Base-by-base conservation (phyloP, 1,140 invertebrate genomes). In the Brachionus rubens region DNA sequence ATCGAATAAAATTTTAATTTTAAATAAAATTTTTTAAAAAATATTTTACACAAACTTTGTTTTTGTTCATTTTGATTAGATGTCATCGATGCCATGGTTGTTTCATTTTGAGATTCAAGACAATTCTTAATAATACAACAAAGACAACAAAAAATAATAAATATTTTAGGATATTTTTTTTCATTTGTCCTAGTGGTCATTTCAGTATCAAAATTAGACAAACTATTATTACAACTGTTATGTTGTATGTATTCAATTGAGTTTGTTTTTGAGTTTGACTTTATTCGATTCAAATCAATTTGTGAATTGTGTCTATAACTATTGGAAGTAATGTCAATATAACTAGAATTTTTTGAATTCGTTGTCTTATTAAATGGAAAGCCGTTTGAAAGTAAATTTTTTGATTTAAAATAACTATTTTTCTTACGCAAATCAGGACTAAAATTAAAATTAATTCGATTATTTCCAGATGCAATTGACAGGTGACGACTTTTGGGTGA, bases 361-460 rank as follows among this genome's bases (percentile, higher is more conserved):
- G 33, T 65, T 65, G 40, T 65, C 24, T 65, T 65, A 65, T 65
- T 59, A 33, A 59, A 59, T 33, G 54, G 54, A 59, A 59, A 59
- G 24, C 59, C 59, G 21, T 65, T 65, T 28, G 59, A 65, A 21
- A 65, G 24, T 43, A 65, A 65, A 65, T 65, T 65, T 65, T 65
- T 43, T 3, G 59, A 28, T 65, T 65, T 65, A 36, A 59, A 59
- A 59, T 59, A 33, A 33, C 50, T 56, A 56, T 30, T 62, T 40
- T 62, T 65, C 24, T 65, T 65, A 21, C 40, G 33, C 21, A 65
- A 65, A 65, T 65, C 59, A 16, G 59, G 59, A 43, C 59, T 65
- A 41, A 43, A 65, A 65, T 65, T 65, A 65, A 65, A 65, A 65
- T 65, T 65, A 43, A 65, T 21, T 5, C 59, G 59, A 26, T 65